Evolutionary conservation across 1,140 invertebrate species (phyloP).

Genomic region (Psix sp.): DNA sequence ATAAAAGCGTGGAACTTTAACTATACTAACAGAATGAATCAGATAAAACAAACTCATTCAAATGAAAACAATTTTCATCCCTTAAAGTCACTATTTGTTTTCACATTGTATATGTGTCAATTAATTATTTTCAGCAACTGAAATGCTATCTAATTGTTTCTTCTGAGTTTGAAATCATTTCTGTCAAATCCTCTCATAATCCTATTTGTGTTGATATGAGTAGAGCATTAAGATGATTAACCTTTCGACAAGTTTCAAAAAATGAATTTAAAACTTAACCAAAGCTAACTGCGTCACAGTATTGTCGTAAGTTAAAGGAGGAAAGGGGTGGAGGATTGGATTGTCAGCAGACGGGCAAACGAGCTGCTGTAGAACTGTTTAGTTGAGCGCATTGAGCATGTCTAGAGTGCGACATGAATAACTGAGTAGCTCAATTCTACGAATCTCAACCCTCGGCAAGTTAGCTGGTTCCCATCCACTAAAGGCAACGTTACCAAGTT

Average conservation of each 20-base stretch:
- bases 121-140: no score
- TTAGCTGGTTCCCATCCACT: conserved; percentile 49
- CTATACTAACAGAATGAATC: no score
- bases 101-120: no score
- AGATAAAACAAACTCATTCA: no score
- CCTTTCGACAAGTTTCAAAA: conserved; percentile 5
- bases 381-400: conserved; percentile 66
- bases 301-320: conserved; percentile 27
- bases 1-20: no score
- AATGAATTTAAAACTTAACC: conserved; percentile 37
- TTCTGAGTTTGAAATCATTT: no score
- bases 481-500: conserved; percentile 17
- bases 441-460: conserved; percentile 60
- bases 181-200: no score
- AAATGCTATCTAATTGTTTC: no score
- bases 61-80: no score
- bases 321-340: conserved; percentile 41
- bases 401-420: conserved; percentile 72
- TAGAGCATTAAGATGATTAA: conserved; percentile 5
- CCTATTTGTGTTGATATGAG: no score
- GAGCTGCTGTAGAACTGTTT: conserved; percentile 65
- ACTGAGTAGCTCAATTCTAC: conserved; percentile 67
- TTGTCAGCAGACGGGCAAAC: conserved; percentile 60
- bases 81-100: no score
- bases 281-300: conserved; percentile 37